Conservation (phyloP, 2,797 vertebrate species). For the Eulemur albifrons region DNA sequence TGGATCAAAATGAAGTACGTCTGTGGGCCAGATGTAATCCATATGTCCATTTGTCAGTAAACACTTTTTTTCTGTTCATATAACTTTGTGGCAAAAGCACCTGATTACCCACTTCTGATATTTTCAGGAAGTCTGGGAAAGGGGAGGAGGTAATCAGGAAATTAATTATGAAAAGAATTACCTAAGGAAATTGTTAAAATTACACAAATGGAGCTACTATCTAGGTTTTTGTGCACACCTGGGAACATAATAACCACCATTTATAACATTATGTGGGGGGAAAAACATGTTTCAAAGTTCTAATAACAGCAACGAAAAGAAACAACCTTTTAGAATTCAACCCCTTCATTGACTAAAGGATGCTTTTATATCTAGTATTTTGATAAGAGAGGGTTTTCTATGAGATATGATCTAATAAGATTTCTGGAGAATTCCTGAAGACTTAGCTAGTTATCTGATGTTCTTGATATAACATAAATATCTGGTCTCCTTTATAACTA, state of each 20-base stretch:
- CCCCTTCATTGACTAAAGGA: neutral
- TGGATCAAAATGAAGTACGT: neutral
- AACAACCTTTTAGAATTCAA: neutral
- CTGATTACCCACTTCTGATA: neutral
- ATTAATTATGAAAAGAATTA: neutral
- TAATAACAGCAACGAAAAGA: neutral
- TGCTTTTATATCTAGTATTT: neutral
- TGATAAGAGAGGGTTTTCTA: neutral
- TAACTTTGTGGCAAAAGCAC: neutral
- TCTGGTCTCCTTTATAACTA: neutral
- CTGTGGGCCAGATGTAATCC: neutral
- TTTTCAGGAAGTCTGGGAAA: neutral
- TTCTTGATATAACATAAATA: conserved; percentile 1
- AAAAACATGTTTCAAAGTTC: neutral
- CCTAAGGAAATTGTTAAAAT: neutral
- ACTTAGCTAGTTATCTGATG: neutral
- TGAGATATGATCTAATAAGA: neutral
- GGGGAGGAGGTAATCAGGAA: neutral
- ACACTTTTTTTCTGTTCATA: neutral
- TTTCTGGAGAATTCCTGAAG: conserved; percentile 17
- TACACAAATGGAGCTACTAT: neutral
- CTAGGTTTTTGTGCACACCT: neutral
- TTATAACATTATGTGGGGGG: neutral
- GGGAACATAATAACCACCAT: neutral
- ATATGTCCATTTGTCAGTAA: neutral